phyloP scores from a whole-genome alignment of 2,888 invertebrate species.

The Drosophila glabriapex region DNA sequence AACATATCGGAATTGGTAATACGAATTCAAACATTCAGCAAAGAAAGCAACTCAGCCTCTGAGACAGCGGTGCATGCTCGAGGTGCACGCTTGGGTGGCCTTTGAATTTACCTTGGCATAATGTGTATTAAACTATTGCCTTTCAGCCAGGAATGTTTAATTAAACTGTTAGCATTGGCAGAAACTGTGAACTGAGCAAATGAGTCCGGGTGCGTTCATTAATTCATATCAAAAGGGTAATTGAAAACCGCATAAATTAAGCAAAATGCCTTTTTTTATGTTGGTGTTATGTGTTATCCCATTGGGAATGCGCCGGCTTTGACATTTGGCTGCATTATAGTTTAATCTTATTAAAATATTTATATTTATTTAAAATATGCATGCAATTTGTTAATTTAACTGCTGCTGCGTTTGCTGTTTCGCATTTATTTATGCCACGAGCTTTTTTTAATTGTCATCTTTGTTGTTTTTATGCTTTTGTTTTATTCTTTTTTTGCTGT shows the following conservation, averaged over 20 bases:
- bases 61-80: conserved; percentile 10
- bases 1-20: conserved; percentile 34
- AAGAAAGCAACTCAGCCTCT: conserved; percentile 34
- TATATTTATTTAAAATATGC: conserved; percentile 81
- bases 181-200: not conserved
- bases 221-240: conserved; percentile 79
- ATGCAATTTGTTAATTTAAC: conserved; percentile 83
- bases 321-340: conserved; percentile 80
- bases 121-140: not conserved
- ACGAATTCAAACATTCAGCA: conserved; percentile 28
- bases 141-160: conserved; percentile 45
- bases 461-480: conserved; percentile 30
- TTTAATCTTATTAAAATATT: conserved; percentile 82
- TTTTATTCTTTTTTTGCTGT: conserved; percentile 13
- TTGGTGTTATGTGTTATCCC: conserved; percentile 35
- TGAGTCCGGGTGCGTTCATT: conserved; percentile 57
- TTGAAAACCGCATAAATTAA: conserved; percentile 81
- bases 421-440: conserved; percentile 68
- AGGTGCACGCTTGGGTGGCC: conserved; percentile 10
- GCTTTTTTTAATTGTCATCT: conserved; percentile 52
- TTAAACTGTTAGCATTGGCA: conserved; percentile 61
- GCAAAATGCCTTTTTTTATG: conserved; percentile 44
- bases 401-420: conserved; percentile 76
- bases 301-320: conserved; percentile 74
- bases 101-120: not conserved